Percentiles rank a stretch among this genome's conserved stretches.
Conservation (phyloP, 2,113 vertebrate genomes). For the Alexandromys fortis region DNA sequence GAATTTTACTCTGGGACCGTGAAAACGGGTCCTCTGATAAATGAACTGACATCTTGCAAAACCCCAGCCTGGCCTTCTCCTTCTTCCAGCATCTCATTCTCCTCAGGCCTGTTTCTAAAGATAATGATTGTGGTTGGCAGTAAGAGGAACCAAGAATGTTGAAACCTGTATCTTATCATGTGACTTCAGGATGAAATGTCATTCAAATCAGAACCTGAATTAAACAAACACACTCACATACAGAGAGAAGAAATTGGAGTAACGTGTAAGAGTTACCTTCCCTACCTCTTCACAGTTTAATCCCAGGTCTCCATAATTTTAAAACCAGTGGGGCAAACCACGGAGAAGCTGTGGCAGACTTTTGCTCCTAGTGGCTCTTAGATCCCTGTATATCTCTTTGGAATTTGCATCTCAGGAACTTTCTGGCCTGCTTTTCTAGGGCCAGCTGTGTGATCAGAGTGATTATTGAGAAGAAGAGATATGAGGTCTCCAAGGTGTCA, state of each 20-base stretch:
- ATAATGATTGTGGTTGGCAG: background rate
- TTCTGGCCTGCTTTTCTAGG: background rate
- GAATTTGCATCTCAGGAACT: background rate
- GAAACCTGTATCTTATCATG: background rate
- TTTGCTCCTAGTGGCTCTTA: background rate
- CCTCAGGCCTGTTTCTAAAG: background rate
- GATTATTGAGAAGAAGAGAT: background rate
- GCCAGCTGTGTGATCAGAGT: background rate
- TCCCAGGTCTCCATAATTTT: background rate
- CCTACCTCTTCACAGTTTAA: conserved; percentile 41
- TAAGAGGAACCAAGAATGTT: conserved; percentile 66
- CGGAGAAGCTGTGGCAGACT: background rate
- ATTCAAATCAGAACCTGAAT: conserved; percentile 63
- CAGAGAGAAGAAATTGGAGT: background rate
- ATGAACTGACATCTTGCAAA: background rate
- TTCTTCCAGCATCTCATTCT: background rate
- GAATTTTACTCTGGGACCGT: conserved; percentile 29
- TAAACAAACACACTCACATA: background rate
- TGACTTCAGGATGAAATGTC: conserved; percentile 60
- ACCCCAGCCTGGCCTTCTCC: background rate
- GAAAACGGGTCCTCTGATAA: conserved; percentile 42
- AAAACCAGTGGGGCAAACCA: background rate
- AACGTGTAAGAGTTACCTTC: background rate
- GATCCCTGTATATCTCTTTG: background rate
- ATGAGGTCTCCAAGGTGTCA: background rate